A percentile compares a stretch with the other conserved stretches of the same genome.
Conservation (phyloP, 2,888 invertebrate genomes). For the Heliconius ethilla region DNA sequence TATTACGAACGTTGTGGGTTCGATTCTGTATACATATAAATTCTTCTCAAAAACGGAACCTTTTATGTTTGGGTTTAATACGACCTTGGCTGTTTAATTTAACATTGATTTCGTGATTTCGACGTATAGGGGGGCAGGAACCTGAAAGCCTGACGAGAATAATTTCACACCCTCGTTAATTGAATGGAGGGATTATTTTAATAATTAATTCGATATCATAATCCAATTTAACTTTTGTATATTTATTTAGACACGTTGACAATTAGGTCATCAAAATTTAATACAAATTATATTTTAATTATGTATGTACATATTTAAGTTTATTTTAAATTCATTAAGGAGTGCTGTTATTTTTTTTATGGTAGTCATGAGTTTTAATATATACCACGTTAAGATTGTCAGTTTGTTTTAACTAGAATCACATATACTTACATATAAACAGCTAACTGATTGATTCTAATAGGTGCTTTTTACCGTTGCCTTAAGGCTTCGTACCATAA, state of each 20-base stretch:
- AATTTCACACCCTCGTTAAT: constrained; percentile 14
- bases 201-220: constrained; percentile 17
- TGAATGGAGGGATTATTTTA: constrained; percentile 7
- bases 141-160: not conserved
- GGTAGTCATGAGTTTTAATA: not conserved
- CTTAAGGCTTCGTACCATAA: too few species aligned
- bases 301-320: not conserved
- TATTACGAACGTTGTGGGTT: not conserved
- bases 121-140: not conserved
- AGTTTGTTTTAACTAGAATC: too few species aligned
- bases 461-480: too few species aligned
- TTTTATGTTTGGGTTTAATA: not conserved
- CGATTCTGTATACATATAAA: not conserved
- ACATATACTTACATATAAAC: too few species aligned
- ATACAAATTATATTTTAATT: not conserved
- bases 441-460: too few species aligned
- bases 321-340: not conserved
- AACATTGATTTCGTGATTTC: constrained; percentile 1
- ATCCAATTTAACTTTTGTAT: not conserved
- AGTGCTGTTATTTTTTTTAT: not conserved
- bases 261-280: constrained; percentile 3
- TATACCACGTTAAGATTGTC: too few species aligned
- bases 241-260: constrained; percentile 7
- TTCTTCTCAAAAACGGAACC: not conserved
- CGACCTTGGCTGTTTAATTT: not conserved